Base-by-base conservation (phyloP, 1,140 invertebrate species). In the Calephelis virginiensis region DNA sequence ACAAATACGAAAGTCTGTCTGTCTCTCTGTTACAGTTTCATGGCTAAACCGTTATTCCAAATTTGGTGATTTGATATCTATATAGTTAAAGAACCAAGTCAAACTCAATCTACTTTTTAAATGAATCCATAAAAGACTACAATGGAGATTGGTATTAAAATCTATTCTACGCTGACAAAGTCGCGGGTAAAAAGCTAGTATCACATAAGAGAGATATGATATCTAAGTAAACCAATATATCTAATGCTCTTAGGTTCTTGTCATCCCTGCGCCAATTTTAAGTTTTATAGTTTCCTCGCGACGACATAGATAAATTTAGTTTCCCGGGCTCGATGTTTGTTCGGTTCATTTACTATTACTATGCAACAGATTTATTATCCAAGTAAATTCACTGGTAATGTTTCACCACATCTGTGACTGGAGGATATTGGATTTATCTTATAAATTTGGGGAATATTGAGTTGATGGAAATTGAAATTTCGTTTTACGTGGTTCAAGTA, bases 281-380 rank as follows among this genome's bases (percentile, higher is more conserved):
- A 53, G 50, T 53, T 53, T 53, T 53, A 53, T 53, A 53, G 50
- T 53, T 53, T 53, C 50, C 50, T 53, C 50, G 50, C 50, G 9
- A 53, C 50, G 50, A 53, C 50, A 14, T 53, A 53, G 50, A 53
- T 53, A 53, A 53, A 53, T 53, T 53, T 28, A 53, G 14, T 17
- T 28, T 53, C 50, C 49, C 50, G 14, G 5, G 50, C 50, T 53
- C 17, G 17, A 14, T 53, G 50, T 53, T 53, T 53, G 17, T 14
- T 53, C 50, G 50, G 17, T 53, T 53, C 50, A 53, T 53, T 53
- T 28, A 53, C 14, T 53, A 53, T 53, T 53, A 53, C 50, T 53
- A 53, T 53, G 50, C 50, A 8, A 53, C 17, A 9, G 50, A 53
- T 53, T 53, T 53, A 53, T 53, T 53, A 53, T 53, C 50, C 17